Evolutionary conservation across 2,113 vertebrate genomes (phyloP).

Genomic region (Heloderma charlesbogerti): DNA sequence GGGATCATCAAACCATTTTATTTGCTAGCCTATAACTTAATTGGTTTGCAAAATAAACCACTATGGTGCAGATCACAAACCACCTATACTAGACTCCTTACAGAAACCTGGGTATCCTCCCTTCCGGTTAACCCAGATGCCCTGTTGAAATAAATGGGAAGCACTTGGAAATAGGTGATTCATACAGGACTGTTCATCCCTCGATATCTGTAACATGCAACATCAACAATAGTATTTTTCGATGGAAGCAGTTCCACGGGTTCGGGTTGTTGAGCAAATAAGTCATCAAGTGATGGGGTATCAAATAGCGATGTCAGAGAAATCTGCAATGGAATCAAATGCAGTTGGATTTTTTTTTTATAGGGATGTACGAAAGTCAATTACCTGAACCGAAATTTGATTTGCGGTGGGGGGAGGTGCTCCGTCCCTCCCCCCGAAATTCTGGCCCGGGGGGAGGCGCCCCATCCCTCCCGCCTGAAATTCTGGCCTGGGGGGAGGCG

Average conservation of each 20-base stretch:
- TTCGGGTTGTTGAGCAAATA: not conserved
- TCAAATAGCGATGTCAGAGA: no score
- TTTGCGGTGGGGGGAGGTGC: no score
- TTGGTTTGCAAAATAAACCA: not conserved
- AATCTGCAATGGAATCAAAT: no score
- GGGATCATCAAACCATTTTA: not conserved
- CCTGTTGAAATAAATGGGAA: not conserved
- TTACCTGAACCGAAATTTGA: no score
- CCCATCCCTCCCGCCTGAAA: no score
- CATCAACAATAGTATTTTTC: not conserved
- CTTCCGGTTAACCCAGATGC: not conserved
- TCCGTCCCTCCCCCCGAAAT: no score
- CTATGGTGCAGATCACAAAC: not conserved
- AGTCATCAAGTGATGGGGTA: not conserved
- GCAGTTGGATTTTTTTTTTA: no score
- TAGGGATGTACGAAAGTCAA: no score
- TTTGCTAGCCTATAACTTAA: not conserved
- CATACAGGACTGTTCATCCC: not conserved
- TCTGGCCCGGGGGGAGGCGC: no score
- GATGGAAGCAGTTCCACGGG: not conserved
- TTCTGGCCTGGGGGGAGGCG: no score
- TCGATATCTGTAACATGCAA: not conserved
- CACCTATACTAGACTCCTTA: not conserved
- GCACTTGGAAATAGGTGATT: not conserved
- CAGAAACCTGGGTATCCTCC: no score